These are phyloP conservation scores for Copidosoma floridanum DNA, from an alignment of 1,140 invertebrate genomes.

Conservation along the genomic window DNA sequence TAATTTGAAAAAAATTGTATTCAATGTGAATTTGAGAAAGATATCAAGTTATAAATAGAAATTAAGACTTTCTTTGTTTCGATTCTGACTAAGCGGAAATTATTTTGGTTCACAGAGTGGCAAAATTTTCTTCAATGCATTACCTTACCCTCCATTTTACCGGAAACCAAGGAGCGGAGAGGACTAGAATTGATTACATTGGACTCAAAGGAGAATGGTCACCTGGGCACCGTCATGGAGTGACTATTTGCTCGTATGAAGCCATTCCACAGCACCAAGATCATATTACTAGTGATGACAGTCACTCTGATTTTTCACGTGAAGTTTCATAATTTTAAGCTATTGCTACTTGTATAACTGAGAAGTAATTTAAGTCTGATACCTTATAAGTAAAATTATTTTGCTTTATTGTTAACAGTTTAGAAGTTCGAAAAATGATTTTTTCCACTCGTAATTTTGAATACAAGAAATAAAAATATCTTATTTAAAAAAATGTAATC, in stretches of 20 bases:
- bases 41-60: not conserved
- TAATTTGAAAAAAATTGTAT: not conserved
- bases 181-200: constrained; percentile 88
- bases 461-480: no score
- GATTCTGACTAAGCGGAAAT: not conserved
- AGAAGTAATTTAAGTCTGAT: no score
- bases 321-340: constrained; percentile 19
- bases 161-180: constrained; percentile 80
- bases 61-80: no score
- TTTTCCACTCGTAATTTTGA: no score
- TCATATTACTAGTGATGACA: constrained; percentile 61
- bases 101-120: constrained; percentile 56
- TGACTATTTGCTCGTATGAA: constrained; percentile 90
- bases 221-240: constrained; percentile 79
- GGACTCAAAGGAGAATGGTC: constrained; percentile 90
- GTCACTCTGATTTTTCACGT: constrained; percentile 13
- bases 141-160: constrained; percentile 89
- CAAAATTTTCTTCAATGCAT: constrained; percentile 85
- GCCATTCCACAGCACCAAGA: constrained; percentile 78
- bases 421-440: no score
- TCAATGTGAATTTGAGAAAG: not conserved
- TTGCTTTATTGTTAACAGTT: no score
- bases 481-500: no score
- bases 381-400: no score
- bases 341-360: no score